Percentiles rank a stretch among this genome's conserved stretches.
Evolutionary conservation across 2,888 invertebrate species (phyloP).

Genomic region (Ectemnius cavifrons): DNA sequence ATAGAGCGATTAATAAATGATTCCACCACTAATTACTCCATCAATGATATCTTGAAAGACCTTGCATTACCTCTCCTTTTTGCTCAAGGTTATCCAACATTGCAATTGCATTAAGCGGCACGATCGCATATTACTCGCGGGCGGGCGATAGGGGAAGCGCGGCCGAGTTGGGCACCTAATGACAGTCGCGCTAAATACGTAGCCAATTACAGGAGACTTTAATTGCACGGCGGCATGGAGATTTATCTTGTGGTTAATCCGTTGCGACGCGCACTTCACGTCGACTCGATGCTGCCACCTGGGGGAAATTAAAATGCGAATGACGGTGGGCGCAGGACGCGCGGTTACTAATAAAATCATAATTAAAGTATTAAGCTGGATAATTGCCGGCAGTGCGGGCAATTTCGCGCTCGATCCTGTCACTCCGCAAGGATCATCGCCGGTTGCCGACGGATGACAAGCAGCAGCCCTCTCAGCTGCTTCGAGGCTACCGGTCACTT

Average conservation of each 20-base stretch:
- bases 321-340: background rate
- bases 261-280: background rate
- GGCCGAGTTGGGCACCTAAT: background rate
- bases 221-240: constrained; percentile 7
- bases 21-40: too few species aligned
- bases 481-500: constrained; percentile 41
- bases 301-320: constrained; percentile 24
- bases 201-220: background rate
- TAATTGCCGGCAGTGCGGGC: constrained; percentile 46
- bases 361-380: constrained; percentile 48
- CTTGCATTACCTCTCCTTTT: too few species aligned
- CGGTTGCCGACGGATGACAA: constrained; percentile 45
- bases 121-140: too few species aligned
- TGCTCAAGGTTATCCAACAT: too few species aligned
- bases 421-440: constrained; percentile 11
- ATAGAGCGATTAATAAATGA: too few species aligned
- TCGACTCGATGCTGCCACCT: background rate
- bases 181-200: background rate
- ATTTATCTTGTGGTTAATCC: constrained; percentile 27
- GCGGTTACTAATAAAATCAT: constrained; percentile 50
- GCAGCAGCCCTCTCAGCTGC: constrained; percentile 35
- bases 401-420: constrained; percentile 4
- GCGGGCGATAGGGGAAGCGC: too few species aligned
- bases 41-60: too few species aligned
- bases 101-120: too few species aligned